phyloP scores from a whole-genome alignment of 2,888 invertebrate species.

The Sarcophaga rosellei region DNA sequence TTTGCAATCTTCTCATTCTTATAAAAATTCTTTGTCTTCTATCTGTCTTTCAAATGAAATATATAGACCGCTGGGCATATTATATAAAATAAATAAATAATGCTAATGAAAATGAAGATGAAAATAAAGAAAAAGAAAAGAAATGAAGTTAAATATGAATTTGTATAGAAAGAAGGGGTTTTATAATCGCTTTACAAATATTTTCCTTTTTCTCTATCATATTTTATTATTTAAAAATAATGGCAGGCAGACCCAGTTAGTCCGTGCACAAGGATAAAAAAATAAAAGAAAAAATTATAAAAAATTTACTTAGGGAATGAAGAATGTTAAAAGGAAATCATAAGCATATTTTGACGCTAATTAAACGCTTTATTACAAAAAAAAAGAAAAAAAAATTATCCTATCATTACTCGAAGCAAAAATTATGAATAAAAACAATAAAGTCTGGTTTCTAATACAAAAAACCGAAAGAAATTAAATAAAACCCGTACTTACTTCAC shows the following conservation, averaged over 20 bases:
- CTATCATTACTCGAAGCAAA: neutral
- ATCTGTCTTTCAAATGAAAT: neutral
- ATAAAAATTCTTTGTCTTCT: constrained; percentile 1
- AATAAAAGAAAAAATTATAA: neutral
- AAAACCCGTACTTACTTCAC: no score
- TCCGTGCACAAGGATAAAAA: neutral
- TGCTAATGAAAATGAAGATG: neutral
- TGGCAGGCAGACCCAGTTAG: no score
- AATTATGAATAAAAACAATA: neutral
- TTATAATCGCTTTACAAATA: constrained; percentile 50
- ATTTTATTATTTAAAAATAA: no score
- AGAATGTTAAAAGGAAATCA: constrained; percentile 48
- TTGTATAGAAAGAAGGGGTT: constrained; percentile 35
- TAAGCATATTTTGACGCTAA: constrained; percentile 59
- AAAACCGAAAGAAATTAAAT: no score
- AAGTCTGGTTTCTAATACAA: no score
- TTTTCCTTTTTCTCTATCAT: neutral
- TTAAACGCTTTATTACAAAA: constrained; percentile 46
- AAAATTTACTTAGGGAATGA: constrained; percentile 35
- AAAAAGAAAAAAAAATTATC: neutral
- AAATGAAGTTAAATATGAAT: constrained; percentile 9
- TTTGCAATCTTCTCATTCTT: neutral
- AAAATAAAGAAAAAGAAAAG: neutral
- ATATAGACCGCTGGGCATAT: constrained; percentile 23
- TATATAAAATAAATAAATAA: constrained; percentile 18